Percentiles rank a stretch among this genome's conserved stretches.
These are phyloP conservation scores for Hedychridium roseum DNA, from an alignment of 2,888 invertebrate genomes.

Conservation along the genomic window DNA sequence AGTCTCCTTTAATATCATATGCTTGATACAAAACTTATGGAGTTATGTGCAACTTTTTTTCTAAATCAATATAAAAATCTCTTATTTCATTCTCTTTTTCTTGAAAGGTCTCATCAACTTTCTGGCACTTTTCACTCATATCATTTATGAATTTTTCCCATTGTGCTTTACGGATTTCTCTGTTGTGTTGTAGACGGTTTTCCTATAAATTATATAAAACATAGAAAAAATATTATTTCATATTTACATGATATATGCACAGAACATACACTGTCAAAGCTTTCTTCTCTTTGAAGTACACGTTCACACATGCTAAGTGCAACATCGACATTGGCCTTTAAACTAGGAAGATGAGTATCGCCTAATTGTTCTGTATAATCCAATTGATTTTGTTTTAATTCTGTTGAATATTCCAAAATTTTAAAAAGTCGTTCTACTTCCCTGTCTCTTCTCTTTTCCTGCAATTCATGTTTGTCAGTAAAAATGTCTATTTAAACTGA, in stretches of 20 bases:
- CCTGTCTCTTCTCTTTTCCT: constrained; percentile 81
- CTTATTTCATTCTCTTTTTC: constrained; percentile 80
- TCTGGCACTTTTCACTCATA: constrained; percentile 77
- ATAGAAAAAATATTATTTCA: constrained; percentile 1
- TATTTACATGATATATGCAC: neutral
- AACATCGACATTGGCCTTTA: constrained; percentile 73
- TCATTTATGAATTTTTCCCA: constrained; percentile 82
- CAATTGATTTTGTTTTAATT: constrained; percentile 78
- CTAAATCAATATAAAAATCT: constrained; percentile 78
- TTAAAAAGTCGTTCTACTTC: constrained; percentile 83
- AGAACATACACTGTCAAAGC: constrained; percentile 66
- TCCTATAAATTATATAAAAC: constrained; percentile 65
- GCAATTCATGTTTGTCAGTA: too few relatives aligned
- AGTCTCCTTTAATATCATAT: too few relatives aligned
- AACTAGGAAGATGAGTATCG: constrained; percentile 69
- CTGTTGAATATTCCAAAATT: constrained; percentile 78
- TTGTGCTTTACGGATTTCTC: constrained; percentile 68
- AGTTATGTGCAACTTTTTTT: constrained; percentile 74
- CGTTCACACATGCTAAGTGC: constrained; percentile 71
- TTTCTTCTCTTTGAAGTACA: constrained; percentile 70
- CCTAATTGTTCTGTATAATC: constrained; percentile 73
- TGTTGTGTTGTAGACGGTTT: constrained; percentile 63
- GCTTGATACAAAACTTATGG: constrained; percentile 63
- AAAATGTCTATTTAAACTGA: too few relatives aligned
- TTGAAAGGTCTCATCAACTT: constrained; percentile 80